A percentile compares a stretch with the other conserved stretches of the same genome.
These are phyloP conservation scores for Orchesella cincta DNA, from an alignment of 1,140 invertebrate genomes.

Conservation along the genomic window DNA sequence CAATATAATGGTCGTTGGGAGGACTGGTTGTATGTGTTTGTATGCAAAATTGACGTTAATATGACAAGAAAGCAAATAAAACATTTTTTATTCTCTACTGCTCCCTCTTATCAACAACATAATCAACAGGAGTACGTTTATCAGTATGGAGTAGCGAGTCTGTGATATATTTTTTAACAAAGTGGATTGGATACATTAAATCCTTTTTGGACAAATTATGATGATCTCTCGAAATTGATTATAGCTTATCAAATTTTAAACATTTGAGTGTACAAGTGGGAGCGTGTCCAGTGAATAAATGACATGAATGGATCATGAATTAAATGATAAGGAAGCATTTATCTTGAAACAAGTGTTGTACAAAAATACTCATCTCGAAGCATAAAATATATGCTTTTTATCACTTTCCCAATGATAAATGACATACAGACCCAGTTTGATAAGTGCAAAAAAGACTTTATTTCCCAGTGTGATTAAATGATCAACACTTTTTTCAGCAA, in stretches of 20 bases:
- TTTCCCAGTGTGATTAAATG: not conserved
- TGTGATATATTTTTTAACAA: not conserved
- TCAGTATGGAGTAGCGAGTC: no score
- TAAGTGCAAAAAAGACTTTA: not conserved
- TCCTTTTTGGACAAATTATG: not conserved
- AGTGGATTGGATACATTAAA: not conserved
- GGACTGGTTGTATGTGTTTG: not conserved
- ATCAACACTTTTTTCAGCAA: not conserved
- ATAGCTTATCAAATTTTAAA: not conserved
- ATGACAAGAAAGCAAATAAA: constrained; percentile 20
- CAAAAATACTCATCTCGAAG: no score
- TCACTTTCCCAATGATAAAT: not conserved
- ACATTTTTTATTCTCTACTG: not conserved
- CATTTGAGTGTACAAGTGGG: not conserved
- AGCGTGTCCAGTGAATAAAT: not conserved
- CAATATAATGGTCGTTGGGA: not conserved
- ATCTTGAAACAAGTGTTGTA: no score
- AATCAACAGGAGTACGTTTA: no score
- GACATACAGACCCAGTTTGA: constrained; percentile 21
- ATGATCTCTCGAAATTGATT: no score
- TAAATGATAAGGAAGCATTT: not conserved
- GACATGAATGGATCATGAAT: not conserved
- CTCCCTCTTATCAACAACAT: no score
- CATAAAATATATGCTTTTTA: not conserved
- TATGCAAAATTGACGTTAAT: constrained; percentile 24